Evolutionary conservation across 2,888 invertebrate species (phyloP).

Genomic region (Epinotia bilunana): DNA sequence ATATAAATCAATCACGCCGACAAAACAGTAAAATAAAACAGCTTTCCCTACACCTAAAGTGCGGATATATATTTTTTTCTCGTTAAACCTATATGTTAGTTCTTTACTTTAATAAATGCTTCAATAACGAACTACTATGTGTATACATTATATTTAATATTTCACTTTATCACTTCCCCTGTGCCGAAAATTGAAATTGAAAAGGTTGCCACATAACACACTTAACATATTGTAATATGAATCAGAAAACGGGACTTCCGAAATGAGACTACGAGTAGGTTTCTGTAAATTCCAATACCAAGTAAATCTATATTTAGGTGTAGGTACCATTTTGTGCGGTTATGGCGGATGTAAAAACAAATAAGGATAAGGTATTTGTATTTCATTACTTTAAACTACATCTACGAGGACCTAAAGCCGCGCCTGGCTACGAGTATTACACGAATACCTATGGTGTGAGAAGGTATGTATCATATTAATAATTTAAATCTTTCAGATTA

Average conservation of each 20-base stretch:
- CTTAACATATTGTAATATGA: no score
- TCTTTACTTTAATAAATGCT: no score
- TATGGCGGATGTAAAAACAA: constrained; percentile 1
- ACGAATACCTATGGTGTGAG: neutral
- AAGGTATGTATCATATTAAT: neutral
- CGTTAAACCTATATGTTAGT: no score
- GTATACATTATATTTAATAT: no score
- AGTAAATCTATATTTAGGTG: neutral
- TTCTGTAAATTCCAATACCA: neutral
- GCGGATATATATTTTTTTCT: no score
- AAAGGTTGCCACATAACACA: no score
- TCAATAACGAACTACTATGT: no score
- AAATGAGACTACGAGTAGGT: neutral
- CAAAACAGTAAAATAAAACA: no score
- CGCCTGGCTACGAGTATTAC: neutral
- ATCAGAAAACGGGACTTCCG: neutral
- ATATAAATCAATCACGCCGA: no score
- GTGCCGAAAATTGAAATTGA: neutral
- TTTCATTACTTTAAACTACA: neutral
- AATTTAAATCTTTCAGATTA: neutral
- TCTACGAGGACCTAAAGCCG: neutral
- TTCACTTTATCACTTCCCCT: neutral
- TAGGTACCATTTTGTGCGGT: neutral
- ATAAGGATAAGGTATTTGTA: neutral
- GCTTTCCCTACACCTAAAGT: no score